A percentile compares a stretch with the other conserved stretches of the same genome.
Evolutionary conservation across 2,888 invertebrate genomes (phyloP).

Genomic region (Cyaniris semiargus): DNA sequence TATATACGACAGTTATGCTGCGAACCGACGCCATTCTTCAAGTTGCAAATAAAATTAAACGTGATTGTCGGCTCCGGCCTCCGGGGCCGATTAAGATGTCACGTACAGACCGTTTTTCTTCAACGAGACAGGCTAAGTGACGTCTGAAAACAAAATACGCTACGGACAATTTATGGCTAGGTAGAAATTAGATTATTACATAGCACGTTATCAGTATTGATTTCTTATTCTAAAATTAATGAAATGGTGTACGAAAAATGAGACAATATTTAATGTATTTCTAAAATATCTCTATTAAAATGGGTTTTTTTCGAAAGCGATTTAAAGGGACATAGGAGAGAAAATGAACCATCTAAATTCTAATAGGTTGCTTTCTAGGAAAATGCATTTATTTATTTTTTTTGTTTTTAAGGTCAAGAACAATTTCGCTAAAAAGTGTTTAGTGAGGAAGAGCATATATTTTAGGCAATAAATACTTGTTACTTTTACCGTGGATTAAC

Average conservation of each 20-base stretch:
- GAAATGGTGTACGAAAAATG: no score
- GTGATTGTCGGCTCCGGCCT: slow-evolving; percentile 34
- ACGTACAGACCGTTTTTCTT: slow-evolving; percentile 62
- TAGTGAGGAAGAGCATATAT: background rate
- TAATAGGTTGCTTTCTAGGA: no score
- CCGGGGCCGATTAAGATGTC: slow-evolving; percentile 57
- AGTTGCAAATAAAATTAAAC: slow-evolving; percentile 35
- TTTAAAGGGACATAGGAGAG: no score
- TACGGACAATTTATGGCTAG: slow-evolving; percentile 35
- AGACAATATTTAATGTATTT: no score
- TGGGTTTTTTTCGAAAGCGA: no score
- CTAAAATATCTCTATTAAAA: no score
- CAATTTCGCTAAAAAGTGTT: background rate
- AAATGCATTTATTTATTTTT: no score
- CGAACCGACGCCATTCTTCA: slow-evolving; percentile 33
- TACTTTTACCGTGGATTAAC: background rate
- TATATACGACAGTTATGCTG: slow-evolving; percentile 31
- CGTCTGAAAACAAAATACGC: slow-evolving; percentile 49
- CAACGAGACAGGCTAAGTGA: slow-evolving; percentile 39
- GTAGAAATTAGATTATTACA: slow-evolving; percentile 33
- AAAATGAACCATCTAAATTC: no score
- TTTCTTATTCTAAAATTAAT: background rate
- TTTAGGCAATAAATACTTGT: background rate
- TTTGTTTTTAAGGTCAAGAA: background rate
- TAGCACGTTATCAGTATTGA: slow-evolving; percentile 2